A percentile compares a stretch with the other conserved stretches of the same genome.
Evolutionary conservation across 2,113 vertebrate genomes (phyloP).

Genomic region (Toxostoma redivivum): DNA sequence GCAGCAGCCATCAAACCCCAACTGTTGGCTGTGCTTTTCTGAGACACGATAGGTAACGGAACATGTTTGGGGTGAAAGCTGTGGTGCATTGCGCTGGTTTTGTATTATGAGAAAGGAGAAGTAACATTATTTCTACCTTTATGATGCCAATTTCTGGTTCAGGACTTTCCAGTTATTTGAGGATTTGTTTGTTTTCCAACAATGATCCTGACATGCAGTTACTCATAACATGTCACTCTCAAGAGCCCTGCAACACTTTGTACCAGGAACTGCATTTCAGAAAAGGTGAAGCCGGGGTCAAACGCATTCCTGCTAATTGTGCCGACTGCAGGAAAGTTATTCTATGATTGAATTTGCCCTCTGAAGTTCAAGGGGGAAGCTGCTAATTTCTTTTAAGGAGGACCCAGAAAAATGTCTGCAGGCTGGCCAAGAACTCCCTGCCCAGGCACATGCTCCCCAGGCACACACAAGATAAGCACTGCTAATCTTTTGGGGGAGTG

Average conservation of each 20-base stretch:
- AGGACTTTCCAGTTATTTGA: background rate
- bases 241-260: background rate
- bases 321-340: background rate
- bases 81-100: background rate
- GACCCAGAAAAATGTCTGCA: background rate
- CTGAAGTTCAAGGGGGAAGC: constrained; percentile 11
- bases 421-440: background rate
- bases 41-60: fast-evolving
- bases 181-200: constrained; percentile 23
- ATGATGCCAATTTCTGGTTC: background rate
- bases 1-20: background rate
- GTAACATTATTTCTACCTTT: background rate
- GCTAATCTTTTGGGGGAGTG: background rate
- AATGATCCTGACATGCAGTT: background rate
- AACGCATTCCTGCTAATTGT: constrained; percentile 32
- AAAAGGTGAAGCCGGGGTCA: constrained; percentile 19
- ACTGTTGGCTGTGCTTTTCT: background rate
- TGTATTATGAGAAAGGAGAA: background rate
- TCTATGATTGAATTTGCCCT: background rate
- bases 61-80: background rate
- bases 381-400: constrained; percentile 45
- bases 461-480: background rate
- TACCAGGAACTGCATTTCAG: constrained; percentile 35
- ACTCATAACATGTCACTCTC: background rate
- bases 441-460: background rate